phyloP scores from a whole-genome alignment of 2,113 vertebrate species.

The Eretmochelys imbricata region DNA sequence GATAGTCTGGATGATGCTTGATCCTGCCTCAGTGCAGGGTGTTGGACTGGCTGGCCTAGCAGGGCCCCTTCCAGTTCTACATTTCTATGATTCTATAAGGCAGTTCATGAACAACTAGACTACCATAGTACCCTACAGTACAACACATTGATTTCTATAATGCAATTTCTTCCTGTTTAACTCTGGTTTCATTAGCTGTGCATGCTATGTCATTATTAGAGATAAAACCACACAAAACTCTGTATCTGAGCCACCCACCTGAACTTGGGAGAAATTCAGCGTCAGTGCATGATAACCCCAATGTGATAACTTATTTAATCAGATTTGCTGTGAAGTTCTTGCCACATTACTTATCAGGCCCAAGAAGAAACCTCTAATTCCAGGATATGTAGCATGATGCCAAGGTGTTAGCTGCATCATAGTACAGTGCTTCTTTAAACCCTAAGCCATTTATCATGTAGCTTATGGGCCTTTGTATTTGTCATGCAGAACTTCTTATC shows the following conservation, averaged over 20 bases:
- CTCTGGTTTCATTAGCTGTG: rapidly evolving
- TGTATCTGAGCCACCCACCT: neutral
- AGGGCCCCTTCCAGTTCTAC: neutral
- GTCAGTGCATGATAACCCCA: neutral
- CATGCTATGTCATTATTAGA: neutral
- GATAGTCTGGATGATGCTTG: neutral
- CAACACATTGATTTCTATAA: neutral
- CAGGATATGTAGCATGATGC: neutral
- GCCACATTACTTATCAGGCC: neutral
- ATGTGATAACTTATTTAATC: neutral
- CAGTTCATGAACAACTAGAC: rapidly evolving
- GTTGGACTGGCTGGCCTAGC: neutral
- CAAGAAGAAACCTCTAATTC: neutral
- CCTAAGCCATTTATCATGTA: rapidly evolving
- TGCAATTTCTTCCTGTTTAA: neutral
- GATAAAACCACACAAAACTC: neutral
- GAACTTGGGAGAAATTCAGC: neutral
- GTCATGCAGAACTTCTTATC: rapidly evolving
- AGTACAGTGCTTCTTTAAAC: neutral
- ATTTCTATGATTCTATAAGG: neutral
- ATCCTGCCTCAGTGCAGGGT: neutral
- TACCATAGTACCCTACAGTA: neutral
- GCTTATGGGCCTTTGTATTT: rapidly evolving
- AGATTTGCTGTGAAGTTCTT: neutral
- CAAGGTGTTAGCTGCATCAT: rapidly evolving